Percentiles rank a stretch among this genome's conserved stretches.
Conservation (phyloP, 2,888 invertebrate genomes). For the Hyposoter dolosus region DNA sequence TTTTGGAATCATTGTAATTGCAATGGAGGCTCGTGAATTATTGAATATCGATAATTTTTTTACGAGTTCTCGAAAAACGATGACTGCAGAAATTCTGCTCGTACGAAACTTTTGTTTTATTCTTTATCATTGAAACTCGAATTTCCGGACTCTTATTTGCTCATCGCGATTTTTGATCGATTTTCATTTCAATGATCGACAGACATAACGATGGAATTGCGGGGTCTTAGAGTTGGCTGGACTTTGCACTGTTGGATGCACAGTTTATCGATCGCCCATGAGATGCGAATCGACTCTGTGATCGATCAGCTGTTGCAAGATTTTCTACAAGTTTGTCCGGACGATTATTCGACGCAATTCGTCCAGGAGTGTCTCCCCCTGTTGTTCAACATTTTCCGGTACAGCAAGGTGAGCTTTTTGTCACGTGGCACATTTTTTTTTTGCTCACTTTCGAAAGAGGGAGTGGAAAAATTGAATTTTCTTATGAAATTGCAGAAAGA, state of each 20-base stretch:
- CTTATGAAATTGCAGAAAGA: slow-evolving; percentile 88
- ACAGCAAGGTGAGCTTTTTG: slow-evolving; percentile 89
- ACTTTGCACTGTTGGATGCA: slow-evolving; percentile 97
- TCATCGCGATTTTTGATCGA: slow-evolving; percentile 36
- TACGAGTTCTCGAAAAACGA: no score
- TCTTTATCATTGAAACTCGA: no score
- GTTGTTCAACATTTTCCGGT: slow-evolving; percentile 95
- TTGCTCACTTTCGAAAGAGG: not conserved
- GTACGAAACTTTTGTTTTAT: no score
- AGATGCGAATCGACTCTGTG: slow-evolving; percentile 92
- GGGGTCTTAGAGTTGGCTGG: slow-evolving; percentile 95
- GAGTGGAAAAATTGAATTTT: not conserved
- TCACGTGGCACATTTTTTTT: not conserved
- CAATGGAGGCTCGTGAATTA: no score
- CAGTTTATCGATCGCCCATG: slow-evolving; percentile 94
- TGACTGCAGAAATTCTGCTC: no score
- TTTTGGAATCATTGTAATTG: no score
- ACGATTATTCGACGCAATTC: slow-evolving; percentile 95
- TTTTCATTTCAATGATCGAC: slow-evolving; percentile 62
- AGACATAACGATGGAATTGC: slow-evolving; percentile 95
- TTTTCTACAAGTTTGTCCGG: slow-evolving; percentile 95
- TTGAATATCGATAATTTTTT: no score
- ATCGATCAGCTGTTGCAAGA: slow-evolving; percentile 96
- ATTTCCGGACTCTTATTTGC: not conserved
- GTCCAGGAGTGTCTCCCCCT: slow-evolving; percentile 95